phyloP scores from a whole-genome alignment of 1,140 invertebrate genomes.

The Kradibia gibbosae region DNA sequence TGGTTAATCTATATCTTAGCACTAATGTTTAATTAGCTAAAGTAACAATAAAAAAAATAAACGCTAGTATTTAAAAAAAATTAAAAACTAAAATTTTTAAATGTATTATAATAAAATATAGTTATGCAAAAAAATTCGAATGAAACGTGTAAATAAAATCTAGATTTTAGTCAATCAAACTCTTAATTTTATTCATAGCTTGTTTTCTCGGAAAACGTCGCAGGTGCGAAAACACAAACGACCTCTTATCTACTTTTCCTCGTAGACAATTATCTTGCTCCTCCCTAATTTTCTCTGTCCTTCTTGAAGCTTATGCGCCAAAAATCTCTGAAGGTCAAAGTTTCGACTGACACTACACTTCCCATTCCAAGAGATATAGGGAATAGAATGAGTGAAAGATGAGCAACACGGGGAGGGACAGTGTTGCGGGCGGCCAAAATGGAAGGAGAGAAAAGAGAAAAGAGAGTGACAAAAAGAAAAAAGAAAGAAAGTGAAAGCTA shows the following conservation, averaged over 20 bases:
- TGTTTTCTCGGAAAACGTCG: slow-evolving; percentile 30
- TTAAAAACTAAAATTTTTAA: too few species aligned
- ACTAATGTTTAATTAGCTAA: too few species aligned
- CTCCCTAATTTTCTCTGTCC: slow-evolving; percentile 35
- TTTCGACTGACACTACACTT: not conserved
- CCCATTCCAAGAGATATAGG: not conserved
- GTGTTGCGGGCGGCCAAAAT: not conserved
- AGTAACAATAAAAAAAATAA: too few species aligned
- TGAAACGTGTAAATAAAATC: too few species aligned
- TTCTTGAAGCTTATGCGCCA: slow-evolving; percentile 4
- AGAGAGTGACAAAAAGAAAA: not conserved
- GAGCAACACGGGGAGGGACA: not conserved
- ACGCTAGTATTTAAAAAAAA: too few species aligned
- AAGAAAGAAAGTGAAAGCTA: slow-evolving; percentile 36
- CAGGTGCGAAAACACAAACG: slow-evolving; percentile 32
- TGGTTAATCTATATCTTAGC: too few species aligned
- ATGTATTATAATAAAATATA: too few species aligned
- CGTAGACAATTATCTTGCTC: slow-evolving; percentile 22
- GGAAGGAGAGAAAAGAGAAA: not conserved
- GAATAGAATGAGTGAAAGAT: not conserved
- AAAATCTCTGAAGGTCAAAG: not conserved
- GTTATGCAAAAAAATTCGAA: too few species aligned
- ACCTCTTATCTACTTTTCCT: slow-evolving; percentile 9
- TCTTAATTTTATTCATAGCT: not conserved
- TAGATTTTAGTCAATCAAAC: too few species aligned